Evolutionary conservation across 1,140 invertebrate species (phyloP), one percentile per base, ranked within the genome.

Genomic region (Ceratosolen solmsi): DNA sequence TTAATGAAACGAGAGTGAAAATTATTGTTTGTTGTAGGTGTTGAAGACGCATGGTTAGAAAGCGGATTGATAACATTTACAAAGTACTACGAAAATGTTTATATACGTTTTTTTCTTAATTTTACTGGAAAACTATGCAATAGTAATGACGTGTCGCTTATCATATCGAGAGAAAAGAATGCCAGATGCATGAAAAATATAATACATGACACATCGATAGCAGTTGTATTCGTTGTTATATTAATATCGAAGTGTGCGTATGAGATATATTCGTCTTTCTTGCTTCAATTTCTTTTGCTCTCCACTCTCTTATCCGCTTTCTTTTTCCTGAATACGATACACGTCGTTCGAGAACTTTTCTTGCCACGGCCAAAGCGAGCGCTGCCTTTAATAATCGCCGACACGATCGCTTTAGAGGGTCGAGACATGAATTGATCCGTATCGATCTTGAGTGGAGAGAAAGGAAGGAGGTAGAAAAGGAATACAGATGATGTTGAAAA

Each of bases 321-420:
- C 22, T 71, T 20, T 71, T 49, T 25, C 71, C 27, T 30, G 71
- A 36, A 27, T 49, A 73, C 49, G 71, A 54, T 54, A 73, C 71
- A 73, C 5, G 71, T 17, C 71, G 63, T 68, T 63, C 11, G 2
- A 54, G 27, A 17, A 54, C 46, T 73, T 73, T 73, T 73, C 71
- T 73, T 54, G 71, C 49, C 63, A 17, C 49, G 41, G 17, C 25
- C 2, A 15, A n/a, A 38, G 33, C 63, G 7, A 27, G 71, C 25
- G 49, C 33, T 75, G 25, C 73, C 75, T 82, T 84, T 84, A 83
- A 83, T 84, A 86, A 86, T 86, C 87, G 79, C 85, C 80, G 80
- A 84, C 86, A 84, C 82, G 84, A 81, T 82, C 79, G 63, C 60
- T 51, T 81, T 74, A 79, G 74, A 82, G 75, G 33, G 38, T n/a